Evolutionary conservation across 2,113 vertebrate genomes (phyloP).

Genomic region (Strix uralensis): DNA sequence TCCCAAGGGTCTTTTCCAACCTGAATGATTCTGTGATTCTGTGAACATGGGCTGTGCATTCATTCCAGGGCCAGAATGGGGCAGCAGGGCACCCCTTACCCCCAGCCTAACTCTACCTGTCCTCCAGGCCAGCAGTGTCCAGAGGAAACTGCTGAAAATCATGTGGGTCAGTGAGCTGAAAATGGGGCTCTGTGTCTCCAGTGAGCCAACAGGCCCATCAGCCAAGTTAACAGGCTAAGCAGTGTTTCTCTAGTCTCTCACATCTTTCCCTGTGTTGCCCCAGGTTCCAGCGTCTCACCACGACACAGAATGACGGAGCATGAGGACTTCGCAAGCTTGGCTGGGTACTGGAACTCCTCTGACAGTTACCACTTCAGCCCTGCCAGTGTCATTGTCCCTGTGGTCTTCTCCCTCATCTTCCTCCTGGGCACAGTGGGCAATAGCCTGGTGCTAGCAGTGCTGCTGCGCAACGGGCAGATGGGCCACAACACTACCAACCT

Average conservation of each 20-base stretch:
- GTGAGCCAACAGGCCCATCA: neutral
- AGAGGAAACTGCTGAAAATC: neutral
- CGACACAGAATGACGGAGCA: slow-evolving; percentile 75
- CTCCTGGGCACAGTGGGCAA: slow-evolving; percentile 85
- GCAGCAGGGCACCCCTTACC: neutral
- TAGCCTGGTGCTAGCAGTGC: slow-evolving; percentile 85
- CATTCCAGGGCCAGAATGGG: neutral
- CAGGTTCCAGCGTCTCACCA: neutral
- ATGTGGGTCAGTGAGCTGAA: neutral
- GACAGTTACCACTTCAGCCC: slow-evolving; percentile 80
- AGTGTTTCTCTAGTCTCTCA: neutral
- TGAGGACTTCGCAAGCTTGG: slow-evolving; percentile 75
- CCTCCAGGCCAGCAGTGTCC: neutral
- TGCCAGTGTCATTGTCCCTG: slow-evolving; percentile 82
- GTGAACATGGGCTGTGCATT: neutral
- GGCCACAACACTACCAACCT: slow-evolving; percentile 87
- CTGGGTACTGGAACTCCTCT: slow-evolving; percentile 74
- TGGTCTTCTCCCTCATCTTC: slow-evolving; percentile 89
- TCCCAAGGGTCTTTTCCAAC: too few species aligned
- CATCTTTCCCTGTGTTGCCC: neutral
- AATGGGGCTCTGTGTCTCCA: neutral
- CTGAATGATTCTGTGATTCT: too few species aligned
- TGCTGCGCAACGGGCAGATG: slow-evolving; percentile 81
- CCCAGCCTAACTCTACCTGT: neutral
- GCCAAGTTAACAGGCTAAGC: neutral